Evolutionary conservation across 2,113 vertebrate species (phyloP).

Genomic region (Salvelinus namaycush): DNA sequence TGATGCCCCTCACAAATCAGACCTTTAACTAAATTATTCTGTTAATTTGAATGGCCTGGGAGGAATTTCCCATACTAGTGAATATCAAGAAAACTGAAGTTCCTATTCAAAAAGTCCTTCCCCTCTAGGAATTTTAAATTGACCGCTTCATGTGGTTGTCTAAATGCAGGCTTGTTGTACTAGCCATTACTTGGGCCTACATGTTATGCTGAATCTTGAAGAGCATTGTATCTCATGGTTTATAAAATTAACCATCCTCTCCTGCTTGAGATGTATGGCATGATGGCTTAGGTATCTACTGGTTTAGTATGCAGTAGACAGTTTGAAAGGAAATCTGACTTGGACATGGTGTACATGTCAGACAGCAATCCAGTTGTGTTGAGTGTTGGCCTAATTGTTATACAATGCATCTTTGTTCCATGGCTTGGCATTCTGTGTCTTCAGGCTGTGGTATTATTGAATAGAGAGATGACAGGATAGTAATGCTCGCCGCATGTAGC

Average conservation of each 20-base stretch:
- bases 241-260: too few species aligned
- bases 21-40: background rate
- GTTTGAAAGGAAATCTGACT: background rate
- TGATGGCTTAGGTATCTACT: background rate
- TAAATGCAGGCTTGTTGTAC: too few species aligned
- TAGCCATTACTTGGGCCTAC: too few species aligned
- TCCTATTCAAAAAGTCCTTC: background rate
- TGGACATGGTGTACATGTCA: background rate
- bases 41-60: slow-evolving; percentile 21
- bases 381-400: too few species aligned
- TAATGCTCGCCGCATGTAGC: background rate
- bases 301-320: background rate
- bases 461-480: background rate
- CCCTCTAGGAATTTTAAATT: background rate
- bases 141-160: background rate
- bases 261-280: background rate
- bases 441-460: too few species aligned
- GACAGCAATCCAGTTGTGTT: too few species aligned
- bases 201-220: too few species aligned
- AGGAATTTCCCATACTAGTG: background rate
- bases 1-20: slow-evolving; percentile 1
- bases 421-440: too few species aligned
- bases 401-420: too few species aligned
- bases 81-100: background rate
- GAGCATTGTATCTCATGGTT: too few species aligned